Conservation (phyloP, 2,888 invertebrate species). For the Byasa hedistus region DNA sequence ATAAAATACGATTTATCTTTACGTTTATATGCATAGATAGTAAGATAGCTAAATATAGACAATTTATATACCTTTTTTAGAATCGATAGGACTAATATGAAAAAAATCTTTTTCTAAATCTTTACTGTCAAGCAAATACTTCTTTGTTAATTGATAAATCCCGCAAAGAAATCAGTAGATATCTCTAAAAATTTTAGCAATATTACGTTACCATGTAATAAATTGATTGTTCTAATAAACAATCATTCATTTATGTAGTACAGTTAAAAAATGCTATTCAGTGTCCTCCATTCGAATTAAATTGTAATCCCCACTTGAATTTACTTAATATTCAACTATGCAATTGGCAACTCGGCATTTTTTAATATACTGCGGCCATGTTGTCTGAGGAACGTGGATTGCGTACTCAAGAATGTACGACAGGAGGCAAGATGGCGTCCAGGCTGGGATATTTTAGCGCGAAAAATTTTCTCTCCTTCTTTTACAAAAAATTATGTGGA, state of each 20-base stretch:
- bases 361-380: slow-evolving; percentile 32
- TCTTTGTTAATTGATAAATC: no score
- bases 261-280: background rate
- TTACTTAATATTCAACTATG: slow-evolving; percentile 28
- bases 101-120: no score
- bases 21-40: background rate
- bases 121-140: no score
- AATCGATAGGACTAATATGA: no score
- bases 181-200: no score
- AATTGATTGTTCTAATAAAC: no score
- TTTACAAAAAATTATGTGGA: background rate
- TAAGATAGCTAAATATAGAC: background rate
- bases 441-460: slow-evolving; percentile 18
- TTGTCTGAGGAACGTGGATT: slow-evolving; percentile 30
- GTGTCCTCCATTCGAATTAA: slow-evolving; percentile 11
- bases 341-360: slow-evolving; percentile 26
- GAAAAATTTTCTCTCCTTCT: slow-evolving; percentile 17
- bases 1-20: background rate
- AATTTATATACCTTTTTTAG: no score
- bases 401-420: slow-evolving; percentile 29
- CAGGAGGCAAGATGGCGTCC: slow-evolving; percentile 32
- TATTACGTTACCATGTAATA: no score
- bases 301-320: slow-evolving; percentile 30
- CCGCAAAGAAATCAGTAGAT: no score
- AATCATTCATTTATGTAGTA: background rate